A percentile compares a stretch with the other conserved stretches of the same genome.
These are phyloP conservation scores for Tribolium freemani DNA, from an alignment of 2,888 invertebrate species.

Conservation along the genomic window DNA sequence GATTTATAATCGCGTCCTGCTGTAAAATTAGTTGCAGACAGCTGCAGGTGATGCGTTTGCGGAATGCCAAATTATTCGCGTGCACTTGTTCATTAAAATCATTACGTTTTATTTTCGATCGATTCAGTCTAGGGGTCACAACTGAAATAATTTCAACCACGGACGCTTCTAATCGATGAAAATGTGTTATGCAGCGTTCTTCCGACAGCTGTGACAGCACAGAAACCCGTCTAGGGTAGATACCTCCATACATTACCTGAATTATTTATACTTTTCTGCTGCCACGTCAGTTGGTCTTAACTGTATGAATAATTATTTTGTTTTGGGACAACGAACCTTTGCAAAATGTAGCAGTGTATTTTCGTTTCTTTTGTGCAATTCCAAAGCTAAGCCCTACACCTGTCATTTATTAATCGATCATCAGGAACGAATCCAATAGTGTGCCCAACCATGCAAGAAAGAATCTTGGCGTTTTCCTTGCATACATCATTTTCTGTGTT, in stretches of 20 bases:
- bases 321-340: constrained; percentile 20
- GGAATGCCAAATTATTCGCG: not conserved
- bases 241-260: constrained; percentile 52
- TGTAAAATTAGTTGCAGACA: constrained; percentile 50
- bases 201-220: constrained; percentile 48
- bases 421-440: not conserved
- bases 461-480: not conserved
- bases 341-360: not conserved
- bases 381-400: not conserved
- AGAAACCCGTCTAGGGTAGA: constrained; percentile 46
- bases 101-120: constrained; percentile 7
- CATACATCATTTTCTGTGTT: not conserved
- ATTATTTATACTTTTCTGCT: constrained; percentile 55
- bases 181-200: constrained; percentile 40
- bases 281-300: constrained; percentile 37
- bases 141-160: not conserved
- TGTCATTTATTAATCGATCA: not conserved
- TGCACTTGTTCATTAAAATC: constrained; percentile 17
- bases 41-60: constrained; percentile 51
- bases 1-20: constrained; percentile 5
- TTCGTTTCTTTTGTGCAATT: constrained; percentile 1
- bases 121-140: not conserved
- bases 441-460: not conserved
- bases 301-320: constrained; percentile 35
- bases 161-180: constrained; percentile 26